phyloP scores from a whole-genome alignment of 2,888 invertebrate species.

The Phortica okadai region DNA sequence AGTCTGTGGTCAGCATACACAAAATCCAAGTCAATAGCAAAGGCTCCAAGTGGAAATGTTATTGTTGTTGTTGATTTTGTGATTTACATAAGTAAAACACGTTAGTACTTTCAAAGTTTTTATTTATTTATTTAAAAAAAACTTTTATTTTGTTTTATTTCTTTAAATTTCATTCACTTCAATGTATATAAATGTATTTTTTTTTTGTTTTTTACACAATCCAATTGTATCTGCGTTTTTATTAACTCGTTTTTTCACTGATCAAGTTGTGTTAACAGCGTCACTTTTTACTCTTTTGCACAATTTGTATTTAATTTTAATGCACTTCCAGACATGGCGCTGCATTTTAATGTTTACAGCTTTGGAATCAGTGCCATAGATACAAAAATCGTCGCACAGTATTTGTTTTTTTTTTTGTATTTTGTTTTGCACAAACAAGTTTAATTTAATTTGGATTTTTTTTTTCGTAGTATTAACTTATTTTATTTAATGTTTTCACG shows the following conservation, averaged over 20 bases:
- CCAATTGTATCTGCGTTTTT: slow-evolving; percentile 23
- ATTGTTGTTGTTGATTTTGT: too few species aligned
- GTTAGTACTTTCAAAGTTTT: slow-evolving; percentile 25
- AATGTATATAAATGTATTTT: slow-evolving; percentile 41
- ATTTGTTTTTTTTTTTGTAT: slow-evolving; percentile 30
- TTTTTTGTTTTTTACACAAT: slow-evolving; percentile 43
- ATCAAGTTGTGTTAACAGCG: slow-evolving; percentile 75
- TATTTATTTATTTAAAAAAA: slow-evolving; percentile 35
- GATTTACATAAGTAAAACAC: background rate
- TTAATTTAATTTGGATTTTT: slow-evolving; percentile 25
- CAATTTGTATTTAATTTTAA: slow-evolving; percentile 68
- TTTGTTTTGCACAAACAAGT: slow-evolving; percentile 24
- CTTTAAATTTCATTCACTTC: slow-evolving; percentile 35
- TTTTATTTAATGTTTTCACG: background rate
- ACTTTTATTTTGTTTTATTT: slow-evolving; percentile 39
- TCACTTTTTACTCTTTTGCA: slow-evolving; percentile 70
- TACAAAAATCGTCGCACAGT: slow-evolving; percentile 24
- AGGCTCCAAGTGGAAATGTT: too few species aligned
- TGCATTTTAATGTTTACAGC: slow-evolving; percentile 60
- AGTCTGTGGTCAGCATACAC: slow-evolving; percentile 17
- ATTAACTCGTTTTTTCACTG: slow-evolving; percentile 8
- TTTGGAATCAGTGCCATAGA: slow-evolving; percentile 55
- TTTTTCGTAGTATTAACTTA: background rate
- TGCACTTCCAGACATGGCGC: slow-evolving; percentile 70
- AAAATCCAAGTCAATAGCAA: background rate